Evolutionary conservation across 2,797 vertebrate genomes (phyloP), one percentile per base, ranked within the genome.

Genomic region (Sternotherus odoratus): DNA sequence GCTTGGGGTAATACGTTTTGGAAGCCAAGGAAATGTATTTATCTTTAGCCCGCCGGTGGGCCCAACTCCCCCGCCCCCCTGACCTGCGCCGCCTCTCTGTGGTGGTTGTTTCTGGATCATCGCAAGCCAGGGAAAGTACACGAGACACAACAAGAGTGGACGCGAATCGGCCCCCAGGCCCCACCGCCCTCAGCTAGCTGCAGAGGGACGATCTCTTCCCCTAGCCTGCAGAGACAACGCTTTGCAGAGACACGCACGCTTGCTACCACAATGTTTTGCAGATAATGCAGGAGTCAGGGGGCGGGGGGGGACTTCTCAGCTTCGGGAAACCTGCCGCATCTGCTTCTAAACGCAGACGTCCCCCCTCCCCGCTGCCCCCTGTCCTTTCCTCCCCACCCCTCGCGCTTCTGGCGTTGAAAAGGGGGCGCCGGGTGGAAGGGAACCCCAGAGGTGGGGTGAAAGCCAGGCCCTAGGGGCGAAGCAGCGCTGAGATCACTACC

Each of bases 371-470:
- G 19, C 3, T 6, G 9, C 9, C 5, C 77, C 77, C 28, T 19
- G 16, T 33, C 28, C 39, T 56, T 48, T 4, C 7, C 3, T 12
- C 6, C 36, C 57, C 3, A 15, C 5, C 11, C 57, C 1, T 8
- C 2, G 12, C 56, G 2, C 56, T 6, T 33, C 33, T n/a, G 33
- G 8, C 33, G 8, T 63, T 4, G 60, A 19, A 63, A 63, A 1
- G 2, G 16, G 16, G 33, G 8, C 33, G 3, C 33, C 3, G 12
- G 56, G 26, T 5, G 56, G 26, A 28, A 57, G 5, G 26, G 26
- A 5, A 57, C 33, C 33, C 33, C 60, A 4, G 6, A 7, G 4
- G 1, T 6, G 57, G 30, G 57, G 30, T 63, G 57, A 6, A 9
- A 9, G 21, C 53, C 53, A 24, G 53, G 57, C 57, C 57, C 57